Evolutionary conservation across 92 coral and sea anemone species (phyloP).

Genomic region (Ricordea florida): DNA sequence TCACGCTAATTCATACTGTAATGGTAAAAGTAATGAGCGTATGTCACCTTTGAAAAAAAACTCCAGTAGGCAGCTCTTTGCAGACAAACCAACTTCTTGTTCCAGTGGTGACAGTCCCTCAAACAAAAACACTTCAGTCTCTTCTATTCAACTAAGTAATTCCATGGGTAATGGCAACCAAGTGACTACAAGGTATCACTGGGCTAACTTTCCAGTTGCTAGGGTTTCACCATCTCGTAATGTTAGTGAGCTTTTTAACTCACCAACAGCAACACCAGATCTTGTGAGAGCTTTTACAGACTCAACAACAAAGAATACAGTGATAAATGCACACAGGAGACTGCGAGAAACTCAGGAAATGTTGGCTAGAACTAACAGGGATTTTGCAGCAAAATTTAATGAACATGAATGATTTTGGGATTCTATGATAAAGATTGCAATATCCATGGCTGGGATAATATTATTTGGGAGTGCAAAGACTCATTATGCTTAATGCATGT

Average conservation of each 20-base stretch:
- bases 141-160: too few relatives aligned
- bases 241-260: constrained; percentile 32
- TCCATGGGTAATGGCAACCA: too few relatives aligned
- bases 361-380: constrained; percentile 66
- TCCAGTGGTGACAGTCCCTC: too few relatives aligned
- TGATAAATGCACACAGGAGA: constrained; percentile 79
- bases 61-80: too few relatives aligned
- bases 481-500: background rate
- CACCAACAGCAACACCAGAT: constrained; percentile 45
- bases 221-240: constrained; percentile 3
- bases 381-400: constrained; percentile 68
- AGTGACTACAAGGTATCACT: too few relatives aligned
- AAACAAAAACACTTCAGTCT: too few relatives aligned
- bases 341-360: constrained; percentile 76
- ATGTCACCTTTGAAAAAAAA: too few relatives aligned
- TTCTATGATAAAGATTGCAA: background rate
- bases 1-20: background rate
- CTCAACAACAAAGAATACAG: constrained; percentile 74
- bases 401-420: constrained; percentile 1
- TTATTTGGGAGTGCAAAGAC: background rate
- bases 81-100: too few relatives aligned
- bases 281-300: constrained; percentile 61
- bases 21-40: background rate
- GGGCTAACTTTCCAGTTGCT: too few relatives aligned
- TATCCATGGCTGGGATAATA: background rate